A percentile compares a stretch with the other conserved stretches of the same genome.
Conservation (phyloP, 2,888 invertebrate species). For the Dryocosmus kuriphilus region DNA sequence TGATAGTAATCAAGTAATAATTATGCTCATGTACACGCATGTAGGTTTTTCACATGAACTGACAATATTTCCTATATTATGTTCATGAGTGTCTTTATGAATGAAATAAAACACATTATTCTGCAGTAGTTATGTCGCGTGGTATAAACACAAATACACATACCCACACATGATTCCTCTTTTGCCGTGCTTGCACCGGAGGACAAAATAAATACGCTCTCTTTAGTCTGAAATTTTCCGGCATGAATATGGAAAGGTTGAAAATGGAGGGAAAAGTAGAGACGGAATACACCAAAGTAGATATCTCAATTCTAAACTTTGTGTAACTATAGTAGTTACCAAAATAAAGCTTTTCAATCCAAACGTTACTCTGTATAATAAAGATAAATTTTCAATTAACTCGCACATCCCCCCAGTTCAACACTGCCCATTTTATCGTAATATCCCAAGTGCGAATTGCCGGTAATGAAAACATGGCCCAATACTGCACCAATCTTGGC, state of each 20-base stretch:
- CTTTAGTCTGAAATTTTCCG: constrained; percentile 13
- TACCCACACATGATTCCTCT: constrained; percentile 6
- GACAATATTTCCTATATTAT: not conserved
- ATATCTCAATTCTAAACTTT: not conserved
- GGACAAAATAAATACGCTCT: constrained; percentile 2
- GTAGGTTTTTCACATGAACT: not conserved
- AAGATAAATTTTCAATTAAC: constrained; percentile 24
- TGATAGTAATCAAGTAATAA: too few species aligned
- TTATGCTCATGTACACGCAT: too few species aligned
- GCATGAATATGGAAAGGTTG: constrained; percentile 28
- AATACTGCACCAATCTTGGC: too few species aligned
- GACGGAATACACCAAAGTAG: constrained; percentile 5
- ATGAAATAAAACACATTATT: constrained; percentile 10
- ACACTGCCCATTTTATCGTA: not conserved
- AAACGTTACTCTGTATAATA: not conserved
- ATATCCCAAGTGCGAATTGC: too few species aligned
- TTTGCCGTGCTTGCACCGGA: constrained; percentile 7
- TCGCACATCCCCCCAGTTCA: not conserved
- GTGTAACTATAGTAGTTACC: not conserved
- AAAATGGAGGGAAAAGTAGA: not conserved
- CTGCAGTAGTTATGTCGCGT: not conserved
- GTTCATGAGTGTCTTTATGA: not conserved
- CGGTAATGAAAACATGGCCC: too few species aligned
- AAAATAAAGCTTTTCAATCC: not conserved
- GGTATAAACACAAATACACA: not conserved